These are phyloP conservation scores for Synanthedon andrenaeformis DNA, from an alignment of 2,888 invertebrate genomes.

Conservation along the genomic window DNA sequence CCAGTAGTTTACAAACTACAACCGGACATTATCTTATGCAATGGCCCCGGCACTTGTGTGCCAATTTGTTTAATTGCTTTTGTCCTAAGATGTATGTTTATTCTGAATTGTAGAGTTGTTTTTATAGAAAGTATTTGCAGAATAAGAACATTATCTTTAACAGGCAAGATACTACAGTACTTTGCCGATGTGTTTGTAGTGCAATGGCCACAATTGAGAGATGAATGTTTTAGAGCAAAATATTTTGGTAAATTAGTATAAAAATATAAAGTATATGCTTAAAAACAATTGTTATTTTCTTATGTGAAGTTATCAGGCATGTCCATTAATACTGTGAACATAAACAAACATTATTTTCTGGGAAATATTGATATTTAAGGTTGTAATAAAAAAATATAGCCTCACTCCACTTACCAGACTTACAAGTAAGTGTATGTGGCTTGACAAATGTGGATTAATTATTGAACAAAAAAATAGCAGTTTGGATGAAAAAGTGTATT, in stretches of 20 bases:
- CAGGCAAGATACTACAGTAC: constrained; percentile 86
- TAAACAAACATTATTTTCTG: too few relatives aligned
- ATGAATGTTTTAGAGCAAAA: constrained; percentile 74
- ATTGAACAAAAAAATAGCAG: constrained; percentile 16
- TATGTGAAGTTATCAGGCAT: too few relatives aligned
- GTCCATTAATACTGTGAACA: too few relatives aligned
- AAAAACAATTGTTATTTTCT: too few relatives aligned
- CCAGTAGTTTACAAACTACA: constrained; percentile 76
- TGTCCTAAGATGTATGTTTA: constrained; percentile 75
- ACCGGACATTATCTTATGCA: constrained; percentile 88
- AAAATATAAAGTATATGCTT: constrained; percentile 8
- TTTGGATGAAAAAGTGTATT: constrained; percentile 33
- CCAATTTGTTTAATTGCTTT: constrained; percentile 88
- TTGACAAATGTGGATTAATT: too few relatives aligned
- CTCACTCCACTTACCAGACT: too few relatives aligned
- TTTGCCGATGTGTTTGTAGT: constrained; percentile 90
- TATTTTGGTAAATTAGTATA: constrained; percentile 83
- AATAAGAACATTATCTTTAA: constrained; percentile 88
- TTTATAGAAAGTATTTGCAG: constrained; percentile 97
- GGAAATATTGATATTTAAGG: too few relatives aligned
- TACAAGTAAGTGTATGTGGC: too few relatives aligned
- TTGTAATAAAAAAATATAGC: too few relatives aligned
- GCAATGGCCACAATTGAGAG: constrained; percentile 88
- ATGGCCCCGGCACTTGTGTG: constrained; percentile 97
- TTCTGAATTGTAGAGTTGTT: constrained; percentile 80